Conservation (phyloP, 2,113 vertebrate genomes). For the Hemiprocne comata region DNA sequence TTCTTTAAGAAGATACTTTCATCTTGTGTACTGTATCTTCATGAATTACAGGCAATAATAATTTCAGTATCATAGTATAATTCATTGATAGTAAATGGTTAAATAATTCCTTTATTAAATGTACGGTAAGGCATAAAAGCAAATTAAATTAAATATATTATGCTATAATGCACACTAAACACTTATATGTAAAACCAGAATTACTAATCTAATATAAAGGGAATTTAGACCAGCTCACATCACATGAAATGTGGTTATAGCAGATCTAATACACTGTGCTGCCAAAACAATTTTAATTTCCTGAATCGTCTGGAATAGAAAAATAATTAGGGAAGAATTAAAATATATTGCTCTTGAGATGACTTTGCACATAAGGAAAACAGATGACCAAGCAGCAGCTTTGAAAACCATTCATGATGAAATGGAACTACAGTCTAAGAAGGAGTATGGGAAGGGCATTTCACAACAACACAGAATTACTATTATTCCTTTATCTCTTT, state of each 20-base stretch:
- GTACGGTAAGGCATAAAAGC: slow-evolving; percentile 27
- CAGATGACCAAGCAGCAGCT: not conserved
- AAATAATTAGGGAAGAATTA: slow-evolving; percentile 61
- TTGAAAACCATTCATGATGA: not conserved
- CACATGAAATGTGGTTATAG: slow-evolving; percentile 60
- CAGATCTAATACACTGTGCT: slow-evolving; percentile 50
- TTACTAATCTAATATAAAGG: slow-evolving; percentile 56
- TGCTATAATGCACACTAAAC: slow-evolving; percentile 43
- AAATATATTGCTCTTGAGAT: slow-evolving; percentile 64
- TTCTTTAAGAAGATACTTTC: not conserved
- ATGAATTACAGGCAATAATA: not conserved
- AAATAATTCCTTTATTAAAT: slow-evolving; percentile 63
- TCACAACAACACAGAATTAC: not conserved
- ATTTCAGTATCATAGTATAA: not conserved
- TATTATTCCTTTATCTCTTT: not conserved
- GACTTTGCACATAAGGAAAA: slow-evolving; percentile 53
- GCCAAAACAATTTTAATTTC: slow-evolving; percentile 63
- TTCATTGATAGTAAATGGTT: slow-evolving; percentile 38
- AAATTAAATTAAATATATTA: slow-evolving; percentile 60
- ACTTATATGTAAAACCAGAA: slow-evolving; percentile 48
- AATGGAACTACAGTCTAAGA: not conserved
- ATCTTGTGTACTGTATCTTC: not conserved
- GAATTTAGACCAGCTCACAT: slow-evolving; percentile 44
- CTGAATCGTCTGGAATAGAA: slow-evolving; percentile 51
- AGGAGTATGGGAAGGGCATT: not conserved